Evolutionary conservation across 1,140 invertebrate species (phyloP).

Genomic region (Drosophila tropicalis): DNA sequence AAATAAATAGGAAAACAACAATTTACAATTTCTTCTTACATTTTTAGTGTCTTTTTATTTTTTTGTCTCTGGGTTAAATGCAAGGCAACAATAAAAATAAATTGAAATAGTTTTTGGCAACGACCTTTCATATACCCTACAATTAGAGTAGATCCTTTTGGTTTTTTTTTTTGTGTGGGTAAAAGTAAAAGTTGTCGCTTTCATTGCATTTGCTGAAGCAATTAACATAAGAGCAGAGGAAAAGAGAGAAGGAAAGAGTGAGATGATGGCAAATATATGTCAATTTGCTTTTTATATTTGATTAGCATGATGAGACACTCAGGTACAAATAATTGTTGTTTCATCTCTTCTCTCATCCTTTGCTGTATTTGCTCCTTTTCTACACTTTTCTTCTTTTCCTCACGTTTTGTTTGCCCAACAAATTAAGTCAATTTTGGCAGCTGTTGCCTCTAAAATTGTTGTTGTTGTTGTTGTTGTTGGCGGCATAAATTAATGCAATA

Average conservation of each 20-base stretch:
- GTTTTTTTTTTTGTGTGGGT: no score
- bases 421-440: conserved; percentile 32
- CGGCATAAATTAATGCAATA: conserved; percentile 18
- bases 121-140: not conserved
- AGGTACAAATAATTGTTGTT: conserved; percentile 1
- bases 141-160: no score
- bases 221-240: not conserved
- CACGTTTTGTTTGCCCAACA: conserved; percentile 18
- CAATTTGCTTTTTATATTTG: conserved; percentile 8
- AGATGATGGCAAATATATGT: not conserved
- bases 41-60: conserved; percentile 7
- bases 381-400: not conserved
- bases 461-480: not conserved
- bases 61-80: conserved; percentile 12
- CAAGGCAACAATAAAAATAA: conserved; percentile 10
- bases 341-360: not conserved
- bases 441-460: conserved; percentile 8
- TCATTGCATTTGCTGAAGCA: not conserved
- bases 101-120: not conserved
- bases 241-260: not conserved
- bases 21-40: conserved; percentile 16
- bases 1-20: conserved; percentile 20
- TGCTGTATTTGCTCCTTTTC: not conserved
- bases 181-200: conserved; percentile 15
- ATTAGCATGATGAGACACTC: conserved; percentile 5